phyloP scores from a whole-genome alignment of 1,140 invertebrate species.

The Chironomus tepperi region DNA sequence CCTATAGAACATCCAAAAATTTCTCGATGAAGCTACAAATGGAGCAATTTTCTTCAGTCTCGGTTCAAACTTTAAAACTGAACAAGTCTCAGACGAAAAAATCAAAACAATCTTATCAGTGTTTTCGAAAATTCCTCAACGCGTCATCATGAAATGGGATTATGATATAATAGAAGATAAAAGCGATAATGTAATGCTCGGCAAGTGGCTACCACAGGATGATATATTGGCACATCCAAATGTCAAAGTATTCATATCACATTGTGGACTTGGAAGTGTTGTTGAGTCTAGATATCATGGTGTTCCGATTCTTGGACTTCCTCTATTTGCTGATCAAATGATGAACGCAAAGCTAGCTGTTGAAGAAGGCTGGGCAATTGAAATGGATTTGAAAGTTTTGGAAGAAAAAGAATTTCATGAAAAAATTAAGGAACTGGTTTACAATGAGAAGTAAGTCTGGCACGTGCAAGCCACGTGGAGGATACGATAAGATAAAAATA shows the following conservation, averaged over 20 bases:
- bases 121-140: slow-evolving; percentile 38
- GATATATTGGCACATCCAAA: slow-evolving; percentile 43
- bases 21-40: slow-evolving; percentile 30
- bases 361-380: slow-evolving; percentile 27
- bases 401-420: not conserved
- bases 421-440: not conserved
- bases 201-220: slow-evolving; percentile 50
- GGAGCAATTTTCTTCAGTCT: slow-evolving; percentile 38
- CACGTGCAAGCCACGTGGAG: no score
- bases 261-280: slow-evolving; percentile 44
- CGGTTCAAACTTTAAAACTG: slow-evolving; percentile 31
- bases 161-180: slow-evolving; percentile 30
- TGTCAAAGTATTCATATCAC: slow-evolving; percentile 42
- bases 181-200: slow-evolving; percentile 43
- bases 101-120: slow-evolving; percentile 26
- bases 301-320: slow-evolving; percentile 44
- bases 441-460: slow-evolving; percentile 4
- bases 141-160: slow-evolving; percentile 43
- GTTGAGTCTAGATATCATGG: slow-evolving; percentile 44
- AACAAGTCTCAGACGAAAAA: slow-evolving; percentile 14
- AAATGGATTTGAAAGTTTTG: not conserved
- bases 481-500: not conserved
- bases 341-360: slow-evolving; percentile 27
- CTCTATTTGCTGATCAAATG: slow-evolving; percentile 38
- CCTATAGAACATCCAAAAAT: slow-evolving; percentile 35